Conservation (phyloP, 2,113 vertebrate genomes). For the Rutilus rutilus region DNA sequence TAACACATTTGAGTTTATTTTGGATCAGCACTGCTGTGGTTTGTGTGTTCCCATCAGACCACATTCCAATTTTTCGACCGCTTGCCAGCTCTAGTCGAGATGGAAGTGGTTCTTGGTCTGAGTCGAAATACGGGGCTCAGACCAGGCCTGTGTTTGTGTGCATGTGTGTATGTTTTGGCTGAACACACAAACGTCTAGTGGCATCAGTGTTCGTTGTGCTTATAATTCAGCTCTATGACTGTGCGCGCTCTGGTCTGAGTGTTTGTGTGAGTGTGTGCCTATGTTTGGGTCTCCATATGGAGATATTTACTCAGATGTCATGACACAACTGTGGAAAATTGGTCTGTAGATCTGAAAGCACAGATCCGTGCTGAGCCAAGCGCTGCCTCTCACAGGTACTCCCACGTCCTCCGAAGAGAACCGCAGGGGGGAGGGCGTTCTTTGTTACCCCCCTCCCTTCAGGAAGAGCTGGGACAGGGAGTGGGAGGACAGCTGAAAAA, state of each 20-base stretch:
- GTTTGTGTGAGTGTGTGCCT: slow-evolving; percentile 11
- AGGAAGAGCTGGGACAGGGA: slow-evolving; percentile 59
- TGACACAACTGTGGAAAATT: slow-evolving; percentile 38
- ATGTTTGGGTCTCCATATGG: slow-evolving; percentile 32
- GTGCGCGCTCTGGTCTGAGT: background rate
- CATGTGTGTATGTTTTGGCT: slow-evolving; percentile 48
- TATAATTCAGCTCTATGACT: slow-evolving; percentile 11
- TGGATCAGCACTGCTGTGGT: slow-evolving; percentile 46
- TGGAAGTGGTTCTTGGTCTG: slow-evolving; percentile 43
- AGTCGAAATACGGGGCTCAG: slow-evolving; percentile 11
- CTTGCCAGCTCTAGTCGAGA: slow-evolving; percentile 38
- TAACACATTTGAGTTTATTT: slow-evolving; percentile 53
- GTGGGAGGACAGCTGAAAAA: slow-evolving; percentile 59
- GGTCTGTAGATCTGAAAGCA: slow-evolving; percentile 35
- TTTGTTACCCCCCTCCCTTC: slow-evolving; percentile 48
- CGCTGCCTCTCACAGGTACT: slow-evolving; percentile 54
- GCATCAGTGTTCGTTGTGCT: slow-evolving; percentile 24
- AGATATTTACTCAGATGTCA: slow-evolving; percentile 45
- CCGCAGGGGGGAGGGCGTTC: slow-evolving; percentile 30
- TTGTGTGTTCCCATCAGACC: slow-evolving; percentile 52
- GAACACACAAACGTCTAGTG: slow-evolving; percentile 31
- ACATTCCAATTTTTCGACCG: slow-evolving; percentile 48
- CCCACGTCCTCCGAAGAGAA: slow-evolving; percentile 47
- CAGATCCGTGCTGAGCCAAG: slow-evolving; percentile 13
- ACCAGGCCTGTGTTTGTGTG: slow-evolving; percentile 35